Conservation (phyloP, 2,113 vertebrate species). For the Mesitornis unicolor region DNA sequence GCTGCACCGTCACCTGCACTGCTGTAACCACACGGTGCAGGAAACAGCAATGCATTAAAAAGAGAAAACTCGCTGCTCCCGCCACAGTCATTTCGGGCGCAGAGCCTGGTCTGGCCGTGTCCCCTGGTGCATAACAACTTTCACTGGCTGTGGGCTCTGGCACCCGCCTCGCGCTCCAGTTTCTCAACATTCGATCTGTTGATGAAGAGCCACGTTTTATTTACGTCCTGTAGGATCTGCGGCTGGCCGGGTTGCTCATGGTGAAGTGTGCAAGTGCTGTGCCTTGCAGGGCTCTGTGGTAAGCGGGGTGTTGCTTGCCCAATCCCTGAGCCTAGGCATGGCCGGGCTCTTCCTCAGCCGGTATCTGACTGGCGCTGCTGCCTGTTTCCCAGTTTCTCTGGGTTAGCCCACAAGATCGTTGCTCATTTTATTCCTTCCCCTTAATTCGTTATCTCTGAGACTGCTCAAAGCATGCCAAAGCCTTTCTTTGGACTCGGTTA, state of each 20-base stretch:
- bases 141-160: conserved; percentile 48
- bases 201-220: neutral
- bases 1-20: conserved; percentile 31
- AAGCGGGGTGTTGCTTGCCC: neutral
- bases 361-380: neutral
- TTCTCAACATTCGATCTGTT: neutral
- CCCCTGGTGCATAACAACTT: conserved; percentile 30
- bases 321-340: neutral
- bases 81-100: conserved; percentile 41
- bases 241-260: neutral
- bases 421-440: neutral
- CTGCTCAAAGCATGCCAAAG: neutral
- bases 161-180: neutral
- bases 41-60: conserved; percentile 33
- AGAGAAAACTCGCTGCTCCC: neutral
- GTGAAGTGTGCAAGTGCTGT: neutral
- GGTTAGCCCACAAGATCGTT: neutral
- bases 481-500: neutral
- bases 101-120: conserved; percentile 1
- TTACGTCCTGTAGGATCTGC: neutral
- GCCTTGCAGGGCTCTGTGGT: neutral
- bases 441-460: neutral
- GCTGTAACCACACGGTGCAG: conserved; percentile 18
- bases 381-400: neutral
- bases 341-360: neutral